Evolutionary conservation across 2,113 vertebrate species (phyloP), one percentile per base, ranked within the genome.

Genomic region (Myotis davidii): DNA sequence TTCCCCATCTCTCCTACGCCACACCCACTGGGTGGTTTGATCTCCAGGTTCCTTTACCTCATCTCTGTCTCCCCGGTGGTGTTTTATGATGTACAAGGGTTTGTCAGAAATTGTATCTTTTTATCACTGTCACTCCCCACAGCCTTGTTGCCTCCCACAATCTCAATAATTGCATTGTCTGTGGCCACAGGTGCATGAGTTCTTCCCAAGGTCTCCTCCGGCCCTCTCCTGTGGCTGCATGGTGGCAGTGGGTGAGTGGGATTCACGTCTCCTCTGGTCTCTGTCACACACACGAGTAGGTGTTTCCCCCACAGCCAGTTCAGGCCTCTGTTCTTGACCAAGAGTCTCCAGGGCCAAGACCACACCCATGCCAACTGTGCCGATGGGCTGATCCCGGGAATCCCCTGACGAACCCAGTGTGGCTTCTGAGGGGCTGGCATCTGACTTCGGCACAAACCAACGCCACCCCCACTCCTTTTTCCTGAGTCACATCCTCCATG

Each of bases 31-130:
- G 20, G 54, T 56, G 21, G 20, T 21, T 56, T 56, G 20, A 56
- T 56, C 54, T 56, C 54, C 20, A 23, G 54, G 54, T 56, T 23
- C 54, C 54, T 56, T 56, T 56, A 56, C 54, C 54, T 56, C 20
- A 23, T 56, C 54, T 56, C 54, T 54, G 52, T 23, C 54, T 56
- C 54, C 54, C 21, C 8, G 27, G 16, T 9, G 14, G 18, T 25
- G 16, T n/a, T 74, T 6, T 5, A 32, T n/a, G 74, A 39, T 2
- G 11, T 3, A 1, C 4, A 11, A 20, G 4, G 3, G 1, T 4
- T 25, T 52, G 74, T 34, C n/a, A 48, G 74, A 54, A 73, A 81
- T n/a, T 1, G 0, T 21, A 5, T 65, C 32, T 42, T 52, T 52
- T 78, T 17, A 72, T 45, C 45, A 59, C 29, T 2, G 1, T 70